Base-by-base conservation (phyloP, 2,888 invertebrate species). In the Thereva nobilitata region DNA sequence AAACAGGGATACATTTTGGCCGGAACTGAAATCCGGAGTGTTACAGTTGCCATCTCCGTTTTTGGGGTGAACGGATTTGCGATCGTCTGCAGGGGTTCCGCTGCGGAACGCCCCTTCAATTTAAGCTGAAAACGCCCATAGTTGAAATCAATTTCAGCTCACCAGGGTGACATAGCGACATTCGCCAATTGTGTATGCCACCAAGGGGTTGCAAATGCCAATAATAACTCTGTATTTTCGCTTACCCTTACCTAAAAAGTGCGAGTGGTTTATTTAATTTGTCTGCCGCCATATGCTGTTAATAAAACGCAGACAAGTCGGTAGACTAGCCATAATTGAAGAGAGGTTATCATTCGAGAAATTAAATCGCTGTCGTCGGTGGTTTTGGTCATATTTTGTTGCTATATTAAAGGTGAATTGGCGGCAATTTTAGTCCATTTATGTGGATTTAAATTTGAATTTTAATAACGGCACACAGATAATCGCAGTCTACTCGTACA, bases 41-140 rank as follows among this genome's bases (percentile, higher is more conserved):
- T 49, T 59, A 59, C 59, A 54, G 41, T 49, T 47, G 57, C 61
- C 54, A 65, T 68, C 65, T 65, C 65, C 68, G 59, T 49, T 65
- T 49, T 37, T 10, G 38, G n/a, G 38, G 37, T 54, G 61, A 68
- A 68, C 66, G 57, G 61, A 66, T 66, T 66, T 66, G 63, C 54
- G 61, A 66, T 68, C 68, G 68, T 68, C 68, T 68, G 66, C 66
- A 66, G 66, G 68, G 66, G 66, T 68, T 68, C 68, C 68, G 68
- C 41, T 40, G 44, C 61, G 23, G 38, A 66, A 66, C 68, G 68
- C 68, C 68, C 68, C 63, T 56, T 38, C 66, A 68, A 68, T 68
- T 68, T 66, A 56, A 40, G 44, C 50, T 45, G 38, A 63, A 56
- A 54, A 65, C 68, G 66, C 68, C 68, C 50, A 23, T 40, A 47